Evolutionary conservation across 35 echinoderm and acorn worm genomes (phyloP), one percentile per base, ranked within the genome.

Genomic region (Diadema setosum): DNA sequence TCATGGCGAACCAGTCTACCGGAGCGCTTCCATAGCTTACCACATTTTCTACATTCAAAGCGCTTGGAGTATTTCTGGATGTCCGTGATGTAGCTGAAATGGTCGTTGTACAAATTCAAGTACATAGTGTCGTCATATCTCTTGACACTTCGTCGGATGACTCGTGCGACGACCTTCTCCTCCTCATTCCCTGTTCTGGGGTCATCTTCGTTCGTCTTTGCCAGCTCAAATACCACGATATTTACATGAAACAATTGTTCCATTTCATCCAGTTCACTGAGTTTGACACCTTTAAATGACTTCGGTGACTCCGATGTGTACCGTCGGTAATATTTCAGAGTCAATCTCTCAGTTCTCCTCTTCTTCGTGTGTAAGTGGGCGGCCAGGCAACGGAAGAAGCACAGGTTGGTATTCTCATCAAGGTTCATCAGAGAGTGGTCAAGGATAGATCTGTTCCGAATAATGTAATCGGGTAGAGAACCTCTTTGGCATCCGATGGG

Each of bases 121-220:
- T 91, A 91, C 89, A 91, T 70, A 27, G 89, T 91, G n/a, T 67
- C 39, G 29, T 84, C 45, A 43, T 84, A 91, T 56, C 36, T 91
- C 17, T 73, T 65, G 12, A 91, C 48, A 46, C 81, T 85, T 24
- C 89, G 80, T 6, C 46, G 75, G 24, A 91, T 44, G 20, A 91
- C 40, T 15, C 39, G 81, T 8, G 89, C 89, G 24, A 48, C 55
- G 37, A 82, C 12, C n/a, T 52, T 9, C 48, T 52, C n/a, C 48
- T 52, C n/a, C n/a, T 52, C 48, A 11, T 52, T 9, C 9, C 48
- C n/a, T n/a, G 48, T n/a, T n/a, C n/a, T n/a, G n/a, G n/a, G n/a
- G n/a, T n/a, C n/a, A n/a, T n/a, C n/a, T n/a, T n/a, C n/a, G 48
- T 9, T 52, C n/a, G n/a, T 52, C n/a, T 52, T 11, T n/a, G 9